Evolutionary conservation across 2,888 invertebrate genomes (phyloP).

Genomic region (Tipula vernalis): DNA sequence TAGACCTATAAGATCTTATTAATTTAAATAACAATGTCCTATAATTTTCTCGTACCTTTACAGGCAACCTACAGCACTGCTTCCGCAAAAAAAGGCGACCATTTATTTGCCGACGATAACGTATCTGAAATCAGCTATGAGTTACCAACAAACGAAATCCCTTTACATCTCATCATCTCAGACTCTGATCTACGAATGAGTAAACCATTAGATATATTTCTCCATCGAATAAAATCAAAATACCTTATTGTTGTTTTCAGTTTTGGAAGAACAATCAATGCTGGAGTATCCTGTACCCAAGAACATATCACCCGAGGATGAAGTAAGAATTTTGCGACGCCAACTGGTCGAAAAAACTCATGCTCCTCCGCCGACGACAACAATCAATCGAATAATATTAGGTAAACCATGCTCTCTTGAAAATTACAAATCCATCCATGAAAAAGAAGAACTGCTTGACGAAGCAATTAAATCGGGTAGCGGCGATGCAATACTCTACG

Average conservation of each 20-base stretch:
- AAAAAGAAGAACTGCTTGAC: constrained; percentile 59
- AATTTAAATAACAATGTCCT: too few relatives aligned
- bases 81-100: background rate
- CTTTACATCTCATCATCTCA: constrained; percentile 29
- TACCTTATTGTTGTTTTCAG: constrained; percentile 22
- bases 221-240: constrained; percentile 21
- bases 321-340: constrained; percentile 28
- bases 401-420: constrained; percentile 41
- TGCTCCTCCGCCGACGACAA: constrained; percentile 26
- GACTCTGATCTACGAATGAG: constrained; percentile 26
- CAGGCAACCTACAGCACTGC: background rate
- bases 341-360: constrained; percentile 20
- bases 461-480: constrained; percentile 57
- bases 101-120: constrained; percentile 23
- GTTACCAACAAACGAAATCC: constrained; percentile 27
- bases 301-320: constrained; percentile 32
- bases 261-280: constrained; percentile 43
- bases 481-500: constrained; percentile 63
- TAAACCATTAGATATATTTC: background rate
- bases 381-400: constrained; percentile 34
- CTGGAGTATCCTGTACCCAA: constrained; percentile 32
- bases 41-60: too few relatives aligned
- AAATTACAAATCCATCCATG: constrained; percentile 45
- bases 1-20: too few relatives aligned
- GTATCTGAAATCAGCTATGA: constrained; percentile 32